Evolutionary conservation across 2,888 invertebrate species (phyloP).

Genomic region (Emmelina monodactyla): DNA sequence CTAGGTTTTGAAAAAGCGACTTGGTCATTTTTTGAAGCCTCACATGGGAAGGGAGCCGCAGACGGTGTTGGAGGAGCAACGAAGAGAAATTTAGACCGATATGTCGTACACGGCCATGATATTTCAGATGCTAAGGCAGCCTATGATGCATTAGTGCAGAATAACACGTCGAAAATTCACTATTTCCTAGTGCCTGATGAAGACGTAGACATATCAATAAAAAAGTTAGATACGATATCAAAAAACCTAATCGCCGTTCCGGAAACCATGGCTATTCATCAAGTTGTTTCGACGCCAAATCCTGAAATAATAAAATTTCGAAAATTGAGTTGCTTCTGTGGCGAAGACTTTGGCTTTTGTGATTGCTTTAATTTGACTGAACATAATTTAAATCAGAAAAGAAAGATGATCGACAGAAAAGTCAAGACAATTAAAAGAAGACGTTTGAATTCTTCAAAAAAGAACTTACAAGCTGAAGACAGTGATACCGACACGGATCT

Average conservation of each 20-base stretch:
- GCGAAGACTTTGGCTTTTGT: slow-evolving; percentile 8
- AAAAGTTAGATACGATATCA: slow-evolving; percentile 2
- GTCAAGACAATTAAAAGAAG: slow-evolving; percentile 6
- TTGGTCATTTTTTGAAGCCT: slow-evolving; percentile 17
- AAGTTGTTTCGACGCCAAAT: slow-evolving; percentile 4
- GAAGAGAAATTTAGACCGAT: slow-evolving; percentile 16
- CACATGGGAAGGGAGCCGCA: slow-evolving; percentile 18
- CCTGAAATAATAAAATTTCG: slow-evolving; percentile 7
- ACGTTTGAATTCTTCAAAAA: slow-evolving; percentile 7
- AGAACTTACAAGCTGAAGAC: slow-evolving; percentile 1
- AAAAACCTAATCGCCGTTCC: slow-evolving; percentile 6
- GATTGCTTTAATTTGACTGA: slow-evolving; percentile 7
- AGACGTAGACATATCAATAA: not conserved
- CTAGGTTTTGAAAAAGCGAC: slow-evolving; percentile 12
- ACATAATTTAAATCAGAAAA: slow-evolving; percentile 8
- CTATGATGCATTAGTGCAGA: slow-evolving; percentile 3
- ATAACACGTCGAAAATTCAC: not conserved
- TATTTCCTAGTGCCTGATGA: slow-evolving; percentile 1
- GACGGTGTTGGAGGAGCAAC: slow-evolving; percentile 18
- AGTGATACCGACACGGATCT: slow-evolving; percentile 7
- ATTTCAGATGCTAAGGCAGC: slow-evolving; percentile 15
- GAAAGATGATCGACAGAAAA: slow-evolving; percentile 6
- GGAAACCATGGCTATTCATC: slow-evolving; percentile 6
- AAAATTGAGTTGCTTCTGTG: slow-evolving; percentile 8
- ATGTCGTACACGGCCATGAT: slow-evolving; percentile 15